Base-by-base conservation (phyloP, 1,140 invertebrate genomes). In the Apis laboriosa region DNA sequence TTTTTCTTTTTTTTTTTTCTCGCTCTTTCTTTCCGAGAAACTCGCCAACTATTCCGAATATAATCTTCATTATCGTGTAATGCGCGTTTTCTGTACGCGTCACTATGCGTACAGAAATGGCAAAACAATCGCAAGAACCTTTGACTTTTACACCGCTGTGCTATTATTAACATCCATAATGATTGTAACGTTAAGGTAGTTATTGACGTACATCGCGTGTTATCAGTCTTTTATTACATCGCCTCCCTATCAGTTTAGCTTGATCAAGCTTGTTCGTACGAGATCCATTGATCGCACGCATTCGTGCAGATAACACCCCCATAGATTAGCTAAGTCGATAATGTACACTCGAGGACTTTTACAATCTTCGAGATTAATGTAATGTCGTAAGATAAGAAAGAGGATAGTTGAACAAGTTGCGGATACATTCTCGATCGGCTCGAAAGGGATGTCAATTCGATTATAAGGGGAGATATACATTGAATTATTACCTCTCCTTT, bases 191-290 rank as follows among this genome's bases (percentile, higher is more conserved):
- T 72, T 28, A 24, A 19, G 24, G n/a, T 71, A 53, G 21, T 72
- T 72, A 55, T 72, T 24, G n/a, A 70, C 17, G 49, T 53, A 9
- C 43, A 21, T 70, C 67, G 67, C 67, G 49, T 70, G 67, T 49
- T 21, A 67, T 67, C 66, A 49, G 66, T 34, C 34, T 67, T 67
- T 49, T 67, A n/a, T 67, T n/a, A 67, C 9, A 21, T 2, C 49
- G 21, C 24, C 7, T 11, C 21, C 15, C 67, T 24, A 51, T 70
- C 13, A 13, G 1, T 24, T 28, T 19, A 12, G 15, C 15, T 72
- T 8, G 49, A 55, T 72, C 70, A 17, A 55, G 24, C 24, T 49
- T 28, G 17, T 28, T 28, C 13, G n/a, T 28, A 28, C 7, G 17
- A 5, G n/a, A 28, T 55, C 24, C 70, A 51, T 55, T 9, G 70